Conservation (phyloP, 2,113 vertebrate species). For the Eira barbara region DNA sequence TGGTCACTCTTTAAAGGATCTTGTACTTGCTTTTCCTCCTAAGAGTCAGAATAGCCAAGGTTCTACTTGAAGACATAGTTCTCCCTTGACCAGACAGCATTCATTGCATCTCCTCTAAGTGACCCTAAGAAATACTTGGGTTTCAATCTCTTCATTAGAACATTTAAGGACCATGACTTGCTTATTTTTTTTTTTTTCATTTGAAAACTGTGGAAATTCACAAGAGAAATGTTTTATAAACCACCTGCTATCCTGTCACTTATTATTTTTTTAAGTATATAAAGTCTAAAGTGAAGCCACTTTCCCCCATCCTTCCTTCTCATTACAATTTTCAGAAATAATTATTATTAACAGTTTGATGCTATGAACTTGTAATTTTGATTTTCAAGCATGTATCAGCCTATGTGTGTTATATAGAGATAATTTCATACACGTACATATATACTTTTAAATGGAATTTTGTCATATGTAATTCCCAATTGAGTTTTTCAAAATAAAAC, state of each 20-base stretch:
- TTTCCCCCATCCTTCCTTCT: not conserved
- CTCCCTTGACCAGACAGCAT: not conserved
- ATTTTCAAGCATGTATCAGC: not conserved
- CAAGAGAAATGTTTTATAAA: not conserved
- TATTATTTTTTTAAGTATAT: not conserved
- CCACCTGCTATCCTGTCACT: not conserved
- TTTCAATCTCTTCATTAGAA: not conserved
- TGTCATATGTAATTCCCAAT: not conserved
- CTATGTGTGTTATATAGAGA: not conserved
- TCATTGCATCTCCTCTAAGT: not conserved
- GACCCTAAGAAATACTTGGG: not conserved
- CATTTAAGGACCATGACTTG: not conserved
- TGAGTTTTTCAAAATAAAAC: not conserved
- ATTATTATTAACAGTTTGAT: not conserved
- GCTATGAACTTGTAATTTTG: not conserved
- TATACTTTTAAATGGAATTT: not conserved
- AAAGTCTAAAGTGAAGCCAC: not conserved
- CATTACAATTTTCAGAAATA: not conserved
- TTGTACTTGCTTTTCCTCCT: not conserved
- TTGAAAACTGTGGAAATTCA: not conserved
- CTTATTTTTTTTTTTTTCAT: not conserved
- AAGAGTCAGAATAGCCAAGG: not conserved
- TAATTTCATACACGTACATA: not conserved
- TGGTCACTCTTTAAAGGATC: not conserved
- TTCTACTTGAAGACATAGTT: not conserved